Percentiles rank a stretch among this genome's conserved stretches.
Evolutionary conservation across 2,113 vertebrate species (phyloP).

Genomic region (Protobothrops mucrosquamatus): DNA sequence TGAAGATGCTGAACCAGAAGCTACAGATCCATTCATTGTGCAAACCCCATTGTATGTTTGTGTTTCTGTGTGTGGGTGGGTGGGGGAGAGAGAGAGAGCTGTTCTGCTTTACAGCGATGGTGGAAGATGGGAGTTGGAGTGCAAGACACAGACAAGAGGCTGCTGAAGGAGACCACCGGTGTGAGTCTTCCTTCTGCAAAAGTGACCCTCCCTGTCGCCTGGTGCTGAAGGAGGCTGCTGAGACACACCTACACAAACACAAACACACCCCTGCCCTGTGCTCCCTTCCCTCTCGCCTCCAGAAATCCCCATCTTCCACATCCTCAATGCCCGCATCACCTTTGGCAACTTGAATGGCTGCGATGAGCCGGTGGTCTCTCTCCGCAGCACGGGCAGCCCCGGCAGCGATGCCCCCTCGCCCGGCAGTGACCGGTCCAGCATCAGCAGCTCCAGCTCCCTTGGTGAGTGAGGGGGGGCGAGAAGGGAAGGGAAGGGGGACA

Average conservation of each 20-base stretch:
- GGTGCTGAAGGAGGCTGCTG: background rate
- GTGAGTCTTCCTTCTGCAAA: background rate
- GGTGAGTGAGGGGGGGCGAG: constrained; percentile 62
- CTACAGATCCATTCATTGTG: background rate
- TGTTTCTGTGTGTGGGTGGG: too few relatives aligned
- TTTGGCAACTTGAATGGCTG: constrained; percentile 97
- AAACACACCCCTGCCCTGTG: too few relatives aligned
- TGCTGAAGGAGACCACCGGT: too few relatives aligned
- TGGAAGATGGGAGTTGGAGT: background rate
- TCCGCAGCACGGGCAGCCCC: constrained; percentile 78
- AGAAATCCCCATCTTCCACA: constrained; percentile 98
- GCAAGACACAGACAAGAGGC: background rate
- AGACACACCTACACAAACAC: background rate
- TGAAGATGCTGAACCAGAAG: too few relatives aligned
- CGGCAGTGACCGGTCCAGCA: constrained; percentile 91
- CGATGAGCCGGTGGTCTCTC: constrained; percentile 79
- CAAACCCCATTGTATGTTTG: background rate
- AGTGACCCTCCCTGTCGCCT: background rate
- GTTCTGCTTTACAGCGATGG: background rate
- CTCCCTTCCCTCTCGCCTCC: constrained; percentile 3
- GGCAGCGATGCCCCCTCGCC: constrained; percentile 88
- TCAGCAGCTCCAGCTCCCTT: constrained; percentile 95
- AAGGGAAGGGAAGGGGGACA: fast-evolving
- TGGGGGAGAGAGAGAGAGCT: too few relatives aligned
- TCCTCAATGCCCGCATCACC: constrained; percentile 95